These are phyloP conservation scores for Sarcophilus harrisii DNA, from an alignment of 2,797 vertebrate genomes.

Conservation along the genomic window DNA sequence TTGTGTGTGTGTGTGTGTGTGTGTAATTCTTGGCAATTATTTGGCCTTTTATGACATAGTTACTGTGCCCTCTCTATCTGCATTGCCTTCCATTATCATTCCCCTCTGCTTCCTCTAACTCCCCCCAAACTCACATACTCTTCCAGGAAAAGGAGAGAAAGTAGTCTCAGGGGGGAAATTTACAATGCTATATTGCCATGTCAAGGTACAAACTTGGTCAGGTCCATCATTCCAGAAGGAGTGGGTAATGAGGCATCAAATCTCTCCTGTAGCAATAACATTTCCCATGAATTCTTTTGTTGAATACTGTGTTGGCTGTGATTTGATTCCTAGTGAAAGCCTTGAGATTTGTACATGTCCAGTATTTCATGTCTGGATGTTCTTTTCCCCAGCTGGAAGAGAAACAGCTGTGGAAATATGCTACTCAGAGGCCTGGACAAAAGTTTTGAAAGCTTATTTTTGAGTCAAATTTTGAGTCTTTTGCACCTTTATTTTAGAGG, in stretches of 20 bases:
- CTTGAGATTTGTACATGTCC: background rate
- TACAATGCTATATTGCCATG: background rate
- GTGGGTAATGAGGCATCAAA: background rate
- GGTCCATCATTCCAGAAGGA: slow-evolving; percentile 1
- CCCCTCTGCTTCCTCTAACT: background rate
- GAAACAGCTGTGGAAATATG: background rate
- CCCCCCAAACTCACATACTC: background rate
- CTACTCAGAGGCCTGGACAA: background rate
- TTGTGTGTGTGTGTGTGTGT: background rate
- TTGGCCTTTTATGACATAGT: background rate
- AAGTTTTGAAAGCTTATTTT: slow-evolving; percentile 10
- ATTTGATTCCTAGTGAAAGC: background rate
- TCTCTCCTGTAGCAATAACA: background rate
- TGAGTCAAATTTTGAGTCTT: background rate
- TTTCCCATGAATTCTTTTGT: slow-evolving; percentile 1
- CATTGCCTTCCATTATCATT: background rate
- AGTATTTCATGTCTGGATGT: background rate
- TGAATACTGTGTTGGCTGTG: background rate
- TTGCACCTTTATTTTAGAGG: background rate
- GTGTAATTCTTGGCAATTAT: background rate
- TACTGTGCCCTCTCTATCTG: background rate
- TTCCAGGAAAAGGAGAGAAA: slow-evolving; percentile 23
- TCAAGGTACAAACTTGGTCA: slow-evolving; percentile 20
- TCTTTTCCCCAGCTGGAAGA: background rate
- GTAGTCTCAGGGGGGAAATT: background rate